Conservation (phyloP, 2,797 vertebrate species). For the Sebastolobus altivelis region DNA sequence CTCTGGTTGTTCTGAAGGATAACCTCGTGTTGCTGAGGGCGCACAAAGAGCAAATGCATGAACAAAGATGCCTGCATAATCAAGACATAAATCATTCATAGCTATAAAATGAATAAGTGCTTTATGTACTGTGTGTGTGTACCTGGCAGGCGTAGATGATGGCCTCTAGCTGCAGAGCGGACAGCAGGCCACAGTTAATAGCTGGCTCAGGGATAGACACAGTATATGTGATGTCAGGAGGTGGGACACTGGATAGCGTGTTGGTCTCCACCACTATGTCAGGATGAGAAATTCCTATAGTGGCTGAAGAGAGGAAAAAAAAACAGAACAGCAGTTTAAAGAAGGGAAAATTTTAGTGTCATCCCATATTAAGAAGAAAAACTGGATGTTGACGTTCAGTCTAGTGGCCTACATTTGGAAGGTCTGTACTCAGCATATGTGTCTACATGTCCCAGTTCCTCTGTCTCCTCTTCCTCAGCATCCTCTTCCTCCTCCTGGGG, state of each 20-base stretch:
- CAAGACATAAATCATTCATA: neutral
- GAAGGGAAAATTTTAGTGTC: neutral
- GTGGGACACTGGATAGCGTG: slow-evolving; percentile 97
- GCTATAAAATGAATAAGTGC: neutral
- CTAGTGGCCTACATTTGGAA: slow-evolving; percentile 90
- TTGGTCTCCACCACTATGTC: slow-evolving; percentile 98
- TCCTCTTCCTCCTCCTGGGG: slow-evolving; percentile 92
- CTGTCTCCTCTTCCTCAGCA: slow-evolving; percentile 93
- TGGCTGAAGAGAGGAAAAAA: slow-evolving; percentile 83
- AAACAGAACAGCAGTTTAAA: neutral
- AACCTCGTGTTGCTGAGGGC: slow-evolving; percentile 95
- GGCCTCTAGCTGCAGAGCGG: slow-evolving; percentile 97
- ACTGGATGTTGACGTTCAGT: slow-evolving; percentile 28
- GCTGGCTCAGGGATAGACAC: slow-evolving; percentile 87
- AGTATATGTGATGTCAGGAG: slow-evolving; percentile 94
- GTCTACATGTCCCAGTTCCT: slow-evolving; percentile 95
- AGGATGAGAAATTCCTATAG: slow-evolving; percentile 95
- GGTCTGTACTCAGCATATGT: slow-evolving; percentile 97
- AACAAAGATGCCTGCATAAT: neutral
- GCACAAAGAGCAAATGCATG: slow-evolving; percentile 5
- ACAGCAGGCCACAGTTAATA: slow-evolving; percentile 88
- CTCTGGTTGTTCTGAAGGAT: slow-evolving; percentile 94
- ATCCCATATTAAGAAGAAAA: neutral
- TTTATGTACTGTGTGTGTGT: slow-evolving; percentile 15
- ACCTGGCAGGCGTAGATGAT: slow-evolving; percentile 98